These are phyloP conservation scores for Meriones unguiculatus DNA, from an alignment of 2,113 vertebrate genomes.

Conservation along the genomic window DNA sequence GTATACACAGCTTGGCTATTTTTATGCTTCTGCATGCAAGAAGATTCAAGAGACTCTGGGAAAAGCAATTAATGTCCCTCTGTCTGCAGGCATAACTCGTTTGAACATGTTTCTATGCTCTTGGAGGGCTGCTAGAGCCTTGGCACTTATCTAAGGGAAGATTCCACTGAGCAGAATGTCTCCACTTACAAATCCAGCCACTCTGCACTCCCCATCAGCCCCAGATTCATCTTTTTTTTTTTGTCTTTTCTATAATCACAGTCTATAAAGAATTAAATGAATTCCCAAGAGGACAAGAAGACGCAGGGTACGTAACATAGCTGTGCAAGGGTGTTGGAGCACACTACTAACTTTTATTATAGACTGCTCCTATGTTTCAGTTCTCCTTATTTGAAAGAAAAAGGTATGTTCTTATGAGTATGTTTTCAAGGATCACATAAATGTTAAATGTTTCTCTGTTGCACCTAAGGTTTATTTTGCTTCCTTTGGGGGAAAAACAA, in stretches of 20 bases:
- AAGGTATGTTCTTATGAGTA: not conserved
- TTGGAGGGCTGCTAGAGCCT: slow-evolving; percentile 69
- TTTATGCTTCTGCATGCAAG: slow-evolving; percentile 81
- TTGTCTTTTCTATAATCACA: slow-evolving; percentile 71
- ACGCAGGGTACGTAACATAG: slow-evolving; percentile 76
- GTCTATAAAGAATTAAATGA: slow-evolving; percentile 80
- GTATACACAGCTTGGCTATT: slow-evolving; percentile 78
- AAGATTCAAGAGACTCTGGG: slow-evolving; percentile 80
- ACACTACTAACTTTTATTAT: slow-evolving; percentile 56
- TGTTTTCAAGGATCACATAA: not conserved
- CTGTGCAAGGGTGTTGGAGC: slow-evolving; percentile 59
- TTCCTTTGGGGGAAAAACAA: not conserved
- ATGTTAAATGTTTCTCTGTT: not conserved
- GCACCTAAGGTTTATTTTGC: slow-evolving; percentile 16
- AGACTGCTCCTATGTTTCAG: slow-evolving; percentile 73
- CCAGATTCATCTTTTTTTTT: slow-evolving; percentile 49
- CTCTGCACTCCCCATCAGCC: slow-evolving; percentile 44
- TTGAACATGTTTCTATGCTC: slow-evolving; percentile 75
- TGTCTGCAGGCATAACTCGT: slow-evolving; percentile 68
- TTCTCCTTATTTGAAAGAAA: slow-evolving; percentile 2
- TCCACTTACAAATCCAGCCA: slow-evolving; percentile 82
- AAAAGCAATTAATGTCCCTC: slow-evolving; percentile 79
- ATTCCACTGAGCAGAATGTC: slow-evolving; percentile 80
- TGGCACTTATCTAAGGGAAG: slow-evolving; percentile 73
- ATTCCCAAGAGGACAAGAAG: slow-evolving; percentile 75